These are phyloP conservation scores for Tillus elongatus DNA, from an alignment of 2,888 invertebrate species.

Conservation along the genomic window DNA sequence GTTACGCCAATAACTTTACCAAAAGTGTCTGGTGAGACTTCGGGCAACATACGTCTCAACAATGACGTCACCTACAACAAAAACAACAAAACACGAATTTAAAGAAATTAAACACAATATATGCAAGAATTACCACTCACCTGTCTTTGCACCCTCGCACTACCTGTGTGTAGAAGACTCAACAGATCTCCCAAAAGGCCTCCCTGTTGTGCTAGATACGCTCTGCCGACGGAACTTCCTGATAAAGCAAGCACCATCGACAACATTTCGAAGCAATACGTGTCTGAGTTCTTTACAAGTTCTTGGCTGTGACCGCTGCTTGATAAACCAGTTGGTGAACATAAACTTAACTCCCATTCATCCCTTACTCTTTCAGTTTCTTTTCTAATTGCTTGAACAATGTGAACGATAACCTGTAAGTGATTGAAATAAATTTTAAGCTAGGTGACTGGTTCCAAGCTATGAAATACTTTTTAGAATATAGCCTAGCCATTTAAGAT, in stretches of 20 bases:
- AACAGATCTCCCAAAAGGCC: conserved; percentile 77
- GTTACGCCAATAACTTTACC: conserved; percentile 67
- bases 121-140: conserved; percentile 40
- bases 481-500: too few relatives aligned
- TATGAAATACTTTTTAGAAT: too few relatives aligned
- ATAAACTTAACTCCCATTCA: conserved; percentile 76
- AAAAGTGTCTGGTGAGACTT: conserved; percentile 78
- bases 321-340: conserved; percentile 40
- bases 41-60: conserved; percentile 77
- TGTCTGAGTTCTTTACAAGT: conserved; percentile 55
- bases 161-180: conserved; percentile 83
- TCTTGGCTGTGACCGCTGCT: conserved; percentile 40
- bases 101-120: too few relatives aligned
- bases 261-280: conserved; percentile 97
- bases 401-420: conserved; percentile 71
- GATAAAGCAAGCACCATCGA: conserved; percentile 83
- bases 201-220: conserved; percentile 82
- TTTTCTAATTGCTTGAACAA: conserved; percentile 81
- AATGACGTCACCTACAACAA: conserved; percentile 66
- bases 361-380: conserved; percentile 80
- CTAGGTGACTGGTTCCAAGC: too few relatives aligned
- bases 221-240: conserved; percentile 82
- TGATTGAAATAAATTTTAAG: conserved; percentile 3
- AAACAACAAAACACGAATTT: too few relatives aligned
- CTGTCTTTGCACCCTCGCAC: conserved; percentile 90